Percentiles rank a stretch among this genome's conserved stretches.
Conservation (phyloP, 2,888 invertebrate genomes). For the Microdon myrmicae region DNA sequence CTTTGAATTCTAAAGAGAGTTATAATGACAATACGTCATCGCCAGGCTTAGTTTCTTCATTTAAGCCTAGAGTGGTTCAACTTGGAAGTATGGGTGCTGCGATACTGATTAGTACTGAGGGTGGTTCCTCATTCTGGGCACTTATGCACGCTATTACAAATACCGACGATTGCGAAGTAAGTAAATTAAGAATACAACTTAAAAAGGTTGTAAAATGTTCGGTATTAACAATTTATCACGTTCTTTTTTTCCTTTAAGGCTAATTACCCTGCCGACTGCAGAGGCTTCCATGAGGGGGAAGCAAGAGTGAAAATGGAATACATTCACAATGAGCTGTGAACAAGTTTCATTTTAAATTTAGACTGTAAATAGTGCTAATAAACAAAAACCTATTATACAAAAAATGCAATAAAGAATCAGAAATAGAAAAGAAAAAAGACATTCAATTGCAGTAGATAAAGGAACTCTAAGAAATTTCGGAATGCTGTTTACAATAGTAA, state of each 20-base stretch:
- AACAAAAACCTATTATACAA: no score
- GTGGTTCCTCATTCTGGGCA: slow-evolving; percentile 81
- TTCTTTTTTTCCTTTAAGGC: slow-evolving; percentile 55
- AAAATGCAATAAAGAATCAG: no score
- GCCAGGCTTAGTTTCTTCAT: slow-evolving; percentile 71
- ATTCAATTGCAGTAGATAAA: no score
- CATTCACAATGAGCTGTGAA: slow-evolving; percentile 83
- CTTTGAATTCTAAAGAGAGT: slow-evolving; percentile 75
- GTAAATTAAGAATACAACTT: slow-evolving; percentile 53
- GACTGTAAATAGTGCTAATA: slow-evolving; percentile 39
- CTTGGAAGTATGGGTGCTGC: slow-evolving; percentile 80
- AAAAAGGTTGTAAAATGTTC: slow-evolving; percentile 5
- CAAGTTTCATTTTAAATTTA: slow-evolving; percentile 36
- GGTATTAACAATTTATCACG: not conserved
- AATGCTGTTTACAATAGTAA: no score
- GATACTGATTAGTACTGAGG: slow-evolving; percentile 79
- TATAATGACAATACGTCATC: slow-evolving; percentile 68
- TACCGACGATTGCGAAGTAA: slow-evolving; percentile 79
- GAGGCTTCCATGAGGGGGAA: slow-evolving; percentile 84
- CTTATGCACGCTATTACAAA: slow-evolving; percentile 80
- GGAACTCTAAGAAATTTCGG: no score
- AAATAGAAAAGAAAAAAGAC: no score
- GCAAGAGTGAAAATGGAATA: slow-evolving; percentile 84
- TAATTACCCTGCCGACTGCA: slow-evolving; percentile 76
- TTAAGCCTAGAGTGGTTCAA: slow-evolving; percentile 79